Evolutionary conservation across 2,113 vertebrate species (phyloP).

Genomic region (Emydura subglobosa): DNA sequence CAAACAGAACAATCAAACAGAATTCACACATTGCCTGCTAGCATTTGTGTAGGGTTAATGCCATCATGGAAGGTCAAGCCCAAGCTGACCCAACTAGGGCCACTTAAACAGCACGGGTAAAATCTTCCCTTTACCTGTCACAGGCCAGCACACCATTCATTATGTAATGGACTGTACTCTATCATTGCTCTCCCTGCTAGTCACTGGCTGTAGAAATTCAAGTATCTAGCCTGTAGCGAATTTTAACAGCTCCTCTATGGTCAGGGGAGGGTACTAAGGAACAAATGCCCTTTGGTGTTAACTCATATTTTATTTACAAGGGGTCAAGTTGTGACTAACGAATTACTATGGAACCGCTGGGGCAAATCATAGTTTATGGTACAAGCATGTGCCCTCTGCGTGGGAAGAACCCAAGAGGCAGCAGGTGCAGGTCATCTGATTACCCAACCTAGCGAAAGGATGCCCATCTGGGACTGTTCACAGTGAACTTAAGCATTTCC

Average conservation of each 20-base stretch:
- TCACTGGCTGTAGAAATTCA: background rate
- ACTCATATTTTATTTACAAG: background rate
- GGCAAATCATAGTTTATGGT: background rate
- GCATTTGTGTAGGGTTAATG: background rate
- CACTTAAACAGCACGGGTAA: background rate
- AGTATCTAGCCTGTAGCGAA: background rate
- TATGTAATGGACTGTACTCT: background rate
- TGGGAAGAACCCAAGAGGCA: constrained; percentile 3
- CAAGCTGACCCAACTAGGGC: background rate
- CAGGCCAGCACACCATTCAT: background rate
- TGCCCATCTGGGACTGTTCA: background rate
- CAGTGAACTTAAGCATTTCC: background rate
- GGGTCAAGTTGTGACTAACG: background rate
- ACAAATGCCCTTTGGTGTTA: background rate
- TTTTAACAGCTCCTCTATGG: background rate
- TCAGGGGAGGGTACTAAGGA: background rate
- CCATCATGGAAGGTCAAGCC: background rate
- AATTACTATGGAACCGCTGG: background rate
- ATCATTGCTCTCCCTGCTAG: background rate
- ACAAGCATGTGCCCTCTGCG: background rate
- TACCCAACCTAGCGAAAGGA: background rate
- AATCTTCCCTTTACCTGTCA: background rate
- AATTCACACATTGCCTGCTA: constrained; percentile 21
- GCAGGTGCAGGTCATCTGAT: background rate
- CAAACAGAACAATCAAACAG: constrained; percentile 36